Evolutionary conservation across 1,140 invertebrate species (phyloP).

Genomic region (Halyomorpha halys): DNA sequence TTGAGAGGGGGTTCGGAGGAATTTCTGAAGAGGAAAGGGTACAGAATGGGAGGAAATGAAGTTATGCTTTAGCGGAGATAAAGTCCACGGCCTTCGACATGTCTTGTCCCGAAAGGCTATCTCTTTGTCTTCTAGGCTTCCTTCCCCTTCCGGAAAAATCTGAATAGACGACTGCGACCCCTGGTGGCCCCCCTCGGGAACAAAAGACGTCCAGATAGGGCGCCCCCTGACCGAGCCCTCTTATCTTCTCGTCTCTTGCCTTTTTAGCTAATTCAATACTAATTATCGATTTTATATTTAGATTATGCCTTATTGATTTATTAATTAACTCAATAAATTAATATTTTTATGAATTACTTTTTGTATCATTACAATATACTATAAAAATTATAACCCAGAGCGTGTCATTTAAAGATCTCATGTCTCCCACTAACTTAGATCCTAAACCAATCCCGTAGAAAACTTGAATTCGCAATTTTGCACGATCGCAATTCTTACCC

Average conservation of each 20-base stretch:
- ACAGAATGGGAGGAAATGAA: not conserved
- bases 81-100: slow-evolving; percentile 7
- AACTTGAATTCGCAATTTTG: too few species aligned
- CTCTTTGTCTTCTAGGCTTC: not conserved
- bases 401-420: too few species aligned
- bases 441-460: too few species aligned
- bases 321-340: too few species aligned
- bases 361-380: too few species aligned
- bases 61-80: not conserved
- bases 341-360: too few species aligned
- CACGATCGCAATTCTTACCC: too few species aligned
- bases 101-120: not conserved
- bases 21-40: not conserved
- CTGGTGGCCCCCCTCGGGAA: not conserved
- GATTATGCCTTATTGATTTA: too few species aligned
- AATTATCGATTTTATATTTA: too few species aligned
- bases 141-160: slow-evolving; percentile 12
- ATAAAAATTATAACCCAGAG: too few species aligned
- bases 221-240: not conserved
- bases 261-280: too few species aligned
- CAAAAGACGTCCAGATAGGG: slow-evolving; percentile 5
- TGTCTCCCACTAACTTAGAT: too few species aligned
- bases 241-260: not conserved
- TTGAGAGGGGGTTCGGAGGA: not conserved
- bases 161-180: not conserved